Percentiles rank a stretch among this genome's conserved stretches.
These are phyloP conservation scores for Nothobranchius kuhntae DNA, from an alignment of 2,113 vertebrate genomes.

Conservation along the genomic window DNA sequence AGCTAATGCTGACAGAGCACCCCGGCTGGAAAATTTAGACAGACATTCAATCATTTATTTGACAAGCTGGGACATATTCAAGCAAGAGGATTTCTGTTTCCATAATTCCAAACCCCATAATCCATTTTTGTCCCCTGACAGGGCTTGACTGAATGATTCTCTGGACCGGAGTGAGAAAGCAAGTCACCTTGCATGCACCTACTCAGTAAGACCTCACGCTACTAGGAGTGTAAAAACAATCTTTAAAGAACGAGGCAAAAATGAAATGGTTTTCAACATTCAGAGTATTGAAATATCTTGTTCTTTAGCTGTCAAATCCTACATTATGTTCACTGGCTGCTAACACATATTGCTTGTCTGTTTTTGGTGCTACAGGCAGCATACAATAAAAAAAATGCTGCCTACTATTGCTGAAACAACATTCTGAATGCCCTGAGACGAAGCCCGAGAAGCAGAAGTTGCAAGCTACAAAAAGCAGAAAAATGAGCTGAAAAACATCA, in stretches of 20 bases:
- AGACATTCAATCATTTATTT: constrained; percentile 68
- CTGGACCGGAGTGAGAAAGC: constrained; percentile 31
- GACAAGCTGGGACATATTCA: constrained; percentile 62
- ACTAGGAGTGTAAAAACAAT: constrained; percentile 22
- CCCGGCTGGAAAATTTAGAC: constrained; percentile 60
- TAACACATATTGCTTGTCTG: background rate
- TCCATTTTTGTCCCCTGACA: constrained; percentile 61
- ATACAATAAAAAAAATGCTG: constrained; percentile 7
- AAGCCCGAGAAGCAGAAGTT: constrained; percentile 6
- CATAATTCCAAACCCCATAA: constrained; percentile 65
- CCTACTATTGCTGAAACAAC: constrained; percentile 4
- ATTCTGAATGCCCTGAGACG: background rate
- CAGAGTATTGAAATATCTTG: background rate
- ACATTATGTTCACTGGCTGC: constrained; percentile 1
- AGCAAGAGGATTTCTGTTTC: constrained; percentile 66
- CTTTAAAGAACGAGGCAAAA: constrained; percentile 1
- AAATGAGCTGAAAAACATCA: constrained; percentile 8
- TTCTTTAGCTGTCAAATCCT: constrained; percentile 9
- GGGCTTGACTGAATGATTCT: constrained; percentile 42
- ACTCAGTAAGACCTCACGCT: constrained; percentile 35
- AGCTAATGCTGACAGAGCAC: constrained; percentile 67
- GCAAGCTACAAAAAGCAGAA: constrained; percentile 13
- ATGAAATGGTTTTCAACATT: constrained; percentile 1
- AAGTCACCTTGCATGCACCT: constrained; percentile 50
- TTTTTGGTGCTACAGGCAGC: constrained; percentile 5